Percentiles rank a stretch among this genome's conserved stretches.
These are phyloP conservation scores for Tetrax tetrax DNA, from an alignment of 2,113 vertebrate species.

Conservation along the genomic window DNA sequence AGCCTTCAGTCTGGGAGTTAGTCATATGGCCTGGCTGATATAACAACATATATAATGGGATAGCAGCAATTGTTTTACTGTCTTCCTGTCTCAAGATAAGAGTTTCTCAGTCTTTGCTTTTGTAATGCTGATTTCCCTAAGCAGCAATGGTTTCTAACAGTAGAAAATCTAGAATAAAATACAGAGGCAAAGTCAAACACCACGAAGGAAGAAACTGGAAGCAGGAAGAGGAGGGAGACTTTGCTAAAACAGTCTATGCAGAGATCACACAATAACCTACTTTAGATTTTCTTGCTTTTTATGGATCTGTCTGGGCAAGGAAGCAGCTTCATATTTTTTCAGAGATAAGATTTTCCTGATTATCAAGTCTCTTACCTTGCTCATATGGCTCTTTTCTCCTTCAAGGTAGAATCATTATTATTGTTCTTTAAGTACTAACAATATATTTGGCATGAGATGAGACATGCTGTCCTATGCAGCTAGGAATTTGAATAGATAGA, in stretches of 20 bases:
- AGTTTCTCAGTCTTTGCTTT: background rate
- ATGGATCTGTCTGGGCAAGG: background rate
- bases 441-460: background rate
- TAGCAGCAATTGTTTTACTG: background rate
- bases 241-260: background rate
- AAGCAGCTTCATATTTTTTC: background rate
- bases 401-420: background rate
- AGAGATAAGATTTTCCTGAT: background rate
- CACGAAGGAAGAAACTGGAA: background rate
- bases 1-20: background rate
- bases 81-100: background rate
- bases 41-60: background rate
- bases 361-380: background rate
- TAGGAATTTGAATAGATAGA: background rate
- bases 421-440: background rate
- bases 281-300: background rate
- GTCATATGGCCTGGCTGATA: background rate
- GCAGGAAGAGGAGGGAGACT: accelerated
- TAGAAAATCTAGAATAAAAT: background rate
- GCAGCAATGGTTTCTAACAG: background rate
- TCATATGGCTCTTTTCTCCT: background rate
- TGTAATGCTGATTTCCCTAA: background rate
- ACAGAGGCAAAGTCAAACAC: background rate
- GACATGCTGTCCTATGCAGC: background rate
- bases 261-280: background rate